Conservation (phyloP, 2,113 vertebrate species). For the Rhadina sibilatrix region DNA sequence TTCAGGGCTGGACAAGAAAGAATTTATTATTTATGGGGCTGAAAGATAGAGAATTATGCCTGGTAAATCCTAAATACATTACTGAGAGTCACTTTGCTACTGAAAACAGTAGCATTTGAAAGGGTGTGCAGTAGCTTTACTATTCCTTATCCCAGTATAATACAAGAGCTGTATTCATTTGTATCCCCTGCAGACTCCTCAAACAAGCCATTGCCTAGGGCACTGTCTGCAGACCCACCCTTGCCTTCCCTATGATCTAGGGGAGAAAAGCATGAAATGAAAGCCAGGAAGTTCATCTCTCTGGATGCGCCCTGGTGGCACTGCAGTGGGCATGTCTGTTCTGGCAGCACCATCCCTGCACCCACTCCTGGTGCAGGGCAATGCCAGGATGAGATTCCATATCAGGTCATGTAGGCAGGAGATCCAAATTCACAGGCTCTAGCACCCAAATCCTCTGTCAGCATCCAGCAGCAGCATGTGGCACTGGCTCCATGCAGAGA, state of each 20-base stretch:
- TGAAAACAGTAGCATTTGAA: background rate
- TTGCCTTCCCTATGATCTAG: conserved; percentile 10
- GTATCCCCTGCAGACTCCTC: conserved; percentile 19
- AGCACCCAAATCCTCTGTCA: background rate
- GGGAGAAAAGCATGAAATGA: background rate
- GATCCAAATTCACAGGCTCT: background rate
- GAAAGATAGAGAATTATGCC: background rate
- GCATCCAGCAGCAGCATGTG: background rate
- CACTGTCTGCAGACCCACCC: conserved; percentile 41
- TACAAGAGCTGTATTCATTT: background rate
- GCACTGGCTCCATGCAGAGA: background rate
- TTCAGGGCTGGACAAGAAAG: background rate
- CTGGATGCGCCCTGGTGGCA: background rate
- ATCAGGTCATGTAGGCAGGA: background rate
- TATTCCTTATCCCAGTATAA: background rate
- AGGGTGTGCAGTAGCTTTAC: background rate
- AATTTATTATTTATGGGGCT: background rate
- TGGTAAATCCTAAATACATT: background rate
- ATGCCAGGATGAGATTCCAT: background rate
- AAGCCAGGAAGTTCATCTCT: background rate
- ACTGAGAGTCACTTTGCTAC: background rate
- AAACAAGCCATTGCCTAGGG: background rate
- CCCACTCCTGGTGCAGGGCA: background rate
- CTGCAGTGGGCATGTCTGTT: background rate
- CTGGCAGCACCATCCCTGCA: background rate